phyloP scores from a whole-genome alignment of 1,140 invertebrate species.

The Calliphora vicina region DNA sequence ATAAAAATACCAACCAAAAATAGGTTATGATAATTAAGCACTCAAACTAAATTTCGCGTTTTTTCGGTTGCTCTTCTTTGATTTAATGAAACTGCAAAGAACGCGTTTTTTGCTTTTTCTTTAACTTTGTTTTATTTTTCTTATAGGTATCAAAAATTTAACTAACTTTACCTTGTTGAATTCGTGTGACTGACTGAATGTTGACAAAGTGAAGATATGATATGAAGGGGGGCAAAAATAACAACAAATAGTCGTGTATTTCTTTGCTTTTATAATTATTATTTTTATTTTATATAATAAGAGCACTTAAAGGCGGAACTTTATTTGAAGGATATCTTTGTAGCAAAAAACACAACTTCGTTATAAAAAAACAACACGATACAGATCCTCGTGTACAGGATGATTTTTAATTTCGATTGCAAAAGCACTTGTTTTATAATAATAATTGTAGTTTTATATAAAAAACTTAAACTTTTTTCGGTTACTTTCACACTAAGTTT shows the following conservation, averaged over 20 bases:
- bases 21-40: slow-evolving; percentile 26
- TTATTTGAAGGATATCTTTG: neutral
- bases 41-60: neutral
- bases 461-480: neutral
- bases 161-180: neutral
- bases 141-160: no score
- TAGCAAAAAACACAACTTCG: neutral
- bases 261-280: neutral
- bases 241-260: neutral
- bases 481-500: neutral
- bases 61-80: neutral
- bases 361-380: slow-evolving; percentile 33
- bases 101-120: neutral
- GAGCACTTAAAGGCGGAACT: slow-evolving; percentile 32
- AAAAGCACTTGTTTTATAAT: neutral
- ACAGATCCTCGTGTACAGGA: slow-evolving; percentile 37
- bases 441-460: neutral
- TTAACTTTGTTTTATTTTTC: neutral
- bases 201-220: neutral
- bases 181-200: neutral
- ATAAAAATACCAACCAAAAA: slow-evolving; percentile 1
- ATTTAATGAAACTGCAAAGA: neutral
- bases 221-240: neutral
- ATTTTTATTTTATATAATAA: slow-evolving; percentile 29
- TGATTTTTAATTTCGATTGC: neutral